Evolutionary conservation across 1,140 invertebrate genomes (phyloP), one percentile per base, ranked within the genome.

Genomic region (Meloidogyne floridensis): DNA sequence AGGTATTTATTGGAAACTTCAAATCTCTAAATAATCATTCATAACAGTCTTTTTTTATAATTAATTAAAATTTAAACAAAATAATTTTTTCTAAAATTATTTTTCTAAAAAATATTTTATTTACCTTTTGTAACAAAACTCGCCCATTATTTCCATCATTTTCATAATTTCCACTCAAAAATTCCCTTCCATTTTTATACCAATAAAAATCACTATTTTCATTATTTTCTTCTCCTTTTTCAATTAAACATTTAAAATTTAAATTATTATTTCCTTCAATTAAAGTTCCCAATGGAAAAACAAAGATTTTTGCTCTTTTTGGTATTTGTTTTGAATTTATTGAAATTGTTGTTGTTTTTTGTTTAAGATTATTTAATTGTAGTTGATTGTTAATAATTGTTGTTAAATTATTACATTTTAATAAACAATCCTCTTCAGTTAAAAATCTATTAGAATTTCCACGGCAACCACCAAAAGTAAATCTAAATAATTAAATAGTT

Each of bases 401-500:
- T 59, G 54, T 53, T 42, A 56, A 32, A 80, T 70, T 47, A 76
- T 51, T 20, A 42, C 77, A 79, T 79, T 79, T 69, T 72, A 72
- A 65, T 47, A 71, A 69, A 69, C 84, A 90, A 82, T 84, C 86
- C 73, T 79, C 83, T 42, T 79, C 83, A 82, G 80, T 83, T 13
- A 74, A 77, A 76, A 83, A 98, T 88, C 95, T 94, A 87, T 95
- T 95, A 73, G 92, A 91, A 88, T 95, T 95, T 6, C 94, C 94
- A 20, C 87, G 80, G 72, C 86, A 88, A 13, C 86, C 77, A 18
- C 83, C 87, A 78, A 81, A 89, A 13, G 77, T 91, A 89, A 96
- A 95, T 74, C 95, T 86, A 10, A 59, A 59, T 15, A 2, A 20
- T 32, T 32, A 32, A 32, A 32, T 32, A 32, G 32, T 32, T 32